Evolutionary conservation across 2,113 vertebrate species (phyloP).

Genomic region (Podarcis cretensis): DNA sequence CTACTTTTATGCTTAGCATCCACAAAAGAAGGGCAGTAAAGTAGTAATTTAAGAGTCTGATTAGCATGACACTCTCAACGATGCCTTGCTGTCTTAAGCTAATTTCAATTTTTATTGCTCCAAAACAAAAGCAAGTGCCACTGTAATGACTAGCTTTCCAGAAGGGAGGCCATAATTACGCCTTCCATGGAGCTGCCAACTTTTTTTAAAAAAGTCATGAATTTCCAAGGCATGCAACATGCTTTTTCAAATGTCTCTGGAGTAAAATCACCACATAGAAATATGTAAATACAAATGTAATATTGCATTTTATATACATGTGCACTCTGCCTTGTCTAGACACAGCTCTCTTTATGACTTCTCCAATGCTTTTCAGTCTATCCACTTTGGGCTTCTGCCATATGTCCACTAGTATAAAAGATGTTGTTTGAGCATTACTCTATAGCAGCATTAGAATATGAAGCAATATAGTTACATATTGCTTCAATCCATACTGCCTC

Average conservation of each 20-base stretch:
- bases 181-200: constrained; percentile 55
- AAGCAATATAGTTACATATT: background rate
- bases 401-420: background rate
- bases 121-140: constrained; percentile 66
- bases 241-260: constrained; percentile 9
- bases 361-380: constrained; percentile 9
- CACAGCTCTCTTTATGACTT: constrained; percentile 9
- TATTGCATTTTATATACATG: constrained; percentile 42
- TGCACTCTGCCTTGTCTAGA: constrained; percentile 21
- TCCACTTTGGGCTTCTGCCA: background rate
- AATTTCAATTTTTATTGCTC: constrained; percentile 60
- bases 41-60: constrained; percentile 61
- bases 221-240: constrained; percentile 39
- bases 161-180: constrained; percentile 62
- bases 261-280: background rate
- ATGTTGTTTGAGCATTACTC: constrained; percentile 17
- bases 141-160: constrained; percentile 51
- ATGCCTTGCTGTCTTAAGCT: constrained; percentile 45
- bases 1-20: constrained; percentile 54
- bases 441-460: too few relatives aligned
- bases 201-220: constrained; percentile 16
- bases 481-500: too few relatives aligned
- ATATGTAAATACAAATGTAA: constrained; percentile 37
- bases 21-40: constrained; percentile 56
- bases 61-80: constrained; percentile 41